Evolutionary conservation across 2,797 vertebrate species (phyloP), one percentile per base, ranked within the genome.

Genomic region (Sebastes vulpes): DNA sequence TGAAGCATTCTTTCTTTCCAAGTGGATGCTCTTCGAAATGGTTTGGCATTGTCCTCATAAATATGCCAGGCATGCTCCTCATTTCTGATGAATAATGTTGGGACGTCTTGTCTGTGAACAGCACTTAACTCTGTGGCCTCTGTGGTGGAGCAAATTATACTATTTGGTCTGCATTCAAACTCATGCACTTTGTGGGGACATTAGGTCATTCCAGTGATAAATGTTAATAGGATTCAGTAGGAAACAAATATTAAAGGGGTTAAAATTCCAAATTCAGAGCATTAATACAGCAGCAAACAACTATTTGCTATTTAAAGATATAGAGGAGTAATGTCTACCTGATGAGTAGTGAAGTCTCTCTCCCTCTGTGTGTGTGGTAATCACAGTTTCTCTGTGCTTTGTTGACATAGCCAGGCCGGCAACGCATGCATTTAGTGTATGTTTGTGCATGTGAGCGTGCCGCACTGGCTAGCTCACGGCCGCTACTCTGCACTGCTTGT

Each of bases 1-100:
- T 14, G n/a, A 66, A 73, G 21, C 64, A 48, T 81, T 82, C 10
- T 75, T 42, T 42, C 83, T 69, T 60, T 64, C 23, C 2, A 20
- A 29, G 21, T 46, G 31, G 12, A 67, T n/a, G 25, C 65, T 61
- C 18, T 71, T 61, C 65, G 29, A 75, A 80, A 72, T 72, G 52
- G 46, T 38, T 74, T 48, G 12, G 32, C 38, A 42, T 20, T 4
- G 46, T 57, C 23, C 58, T 53, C 35, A 60, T 72, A 46, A 68
- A 72, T 50, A 72, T 74, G 63, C 38, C 42, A 59, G 29, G 1
- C 42, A n/a, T 26, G 42, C 61, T 10, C n/a, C 23, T 67, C 56
- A 9, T 82, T 74, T 74, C 57, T n/a, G 31, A 7, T 54, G 65
- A 79, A 59, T 42, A 31, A 61, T 57, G 38, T 64, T 29, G 10